Evolutionary conservation across 2,797 vertebrate genomes (phyloP), one percentile per base, ranked within the genome.

Genomic region (Sylvia borin): DNA sequence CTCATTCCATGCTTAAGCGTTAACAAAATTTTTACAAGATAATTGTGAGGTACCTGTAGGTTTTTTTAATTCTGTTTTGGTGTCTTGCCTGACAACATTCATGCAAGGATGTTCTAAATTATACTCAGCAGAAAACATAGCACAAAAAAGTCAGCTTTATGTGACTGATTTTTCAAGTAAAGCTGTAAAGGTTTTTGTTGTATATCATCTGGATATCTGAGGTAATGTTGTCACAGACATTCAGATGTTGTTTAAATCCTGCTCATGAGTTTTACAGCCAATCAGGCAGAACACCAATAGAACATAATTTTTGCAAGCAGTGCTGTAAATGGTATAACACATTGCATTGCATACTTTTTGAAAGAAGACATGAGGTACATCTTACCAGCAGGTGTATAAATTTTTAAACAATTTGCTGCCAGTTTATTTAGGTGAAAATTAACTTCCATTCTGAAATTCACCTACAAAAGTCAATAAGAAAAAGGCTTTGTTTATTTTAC

Each of bases 401-500:
- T 32, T 75, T 90, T 54, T 42, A 58, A 88, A 64, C 50, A 1
- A 61, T 74, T 86, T 90, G 9, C 32, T 88, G 6, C 8, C 38
- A 48, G 34, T 62, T 81, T 82, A 67, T 70, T 90, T 81, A 87
- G 14, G 29, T 51, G 53, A 67, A 54, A 88, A 79, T 42, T 74
- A 84, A 66, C 80, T 91, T 83, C 70, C 12, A 27, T 83, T 88
- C 61, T 68, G 40, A 57, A 72, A 58, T 29, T 81, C 22, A 65
- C 13, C 42, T 43, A 47, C 40, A 71, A 55, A 88, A 88, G 36
- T 66, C 40, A 88, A 76, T 60, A 27, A 78, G 29, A 91, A 70
- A 84, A 84, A 60, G 17, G 29, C 6, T 78, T 77, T 90, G 6
- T 61, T 85, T 93, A 76, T 87, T 94, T 95, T 82, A 82, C 43